Conservation (phyloP, 2,888 invertebrate genomes). For the Zonitis immaculata region DNA sequence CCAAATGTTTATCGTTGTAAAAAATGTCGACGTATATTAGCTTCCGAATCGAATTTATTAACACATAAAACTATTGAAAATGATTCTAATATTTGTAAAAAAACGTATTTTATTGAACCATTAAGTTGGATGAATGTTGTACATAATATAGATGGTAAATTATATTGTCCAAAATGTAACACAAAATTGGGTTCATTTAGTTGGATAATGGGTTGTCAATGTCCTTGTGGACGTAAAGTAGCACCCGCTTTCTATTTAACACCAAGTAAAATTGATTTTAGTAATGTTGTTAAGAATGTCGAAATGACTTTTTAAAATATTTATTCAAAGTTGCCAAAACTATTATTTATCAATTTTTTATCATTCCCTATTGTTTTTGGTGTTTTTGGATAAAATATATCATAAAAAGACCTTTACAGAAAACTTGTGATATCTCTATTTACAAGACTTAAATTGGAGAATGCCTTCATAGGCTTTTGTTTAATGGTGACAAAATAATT, state of each 20-base stretch:
- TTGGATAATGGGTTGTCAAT: constrained; percentile 87
- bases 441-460: too few species aligned
- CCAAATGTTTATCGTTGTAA: constrained; percentile 80
- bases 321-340: too few species aligned
- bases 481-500: too few species aligned
- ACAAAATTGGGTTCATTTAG: constrained; percentile 85
- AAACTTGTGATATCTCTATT: too few species aligned
- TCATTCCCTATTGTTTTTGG: too few species aligned
- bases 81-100: constrained; percentile 54
- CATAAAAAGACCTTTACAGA: too few species aligned
- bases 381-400: too few species aligned
- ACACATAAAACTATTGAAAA: constrained; percentile 58
- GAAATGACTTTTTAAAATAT: constrained; percentile 55
- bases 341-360: too few species aligned
- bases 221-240: constrained; percentile 85
- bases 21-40: constrained; percentile 76
- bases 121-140: constrained; percentile 82
- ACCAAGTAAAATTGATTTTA: constrained; percentile 86
- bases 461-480: too few species aligned
- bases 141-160: constrained; percentile 69
- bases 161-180: constrained; percentile 79
- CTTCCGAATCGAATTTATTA: constrained; percentile 72
- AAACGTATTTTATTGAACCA: constrained; percentile 84
- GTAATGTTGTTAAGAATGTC: constrained; percentile 82
- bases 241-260: constrained; percentile 89